Evolutionary conservation across 1,140 invertebrate species (phyloP), one percentile per base, ranked within the genome.

Genomic region (Aphelinus atriplicis): DNA sequence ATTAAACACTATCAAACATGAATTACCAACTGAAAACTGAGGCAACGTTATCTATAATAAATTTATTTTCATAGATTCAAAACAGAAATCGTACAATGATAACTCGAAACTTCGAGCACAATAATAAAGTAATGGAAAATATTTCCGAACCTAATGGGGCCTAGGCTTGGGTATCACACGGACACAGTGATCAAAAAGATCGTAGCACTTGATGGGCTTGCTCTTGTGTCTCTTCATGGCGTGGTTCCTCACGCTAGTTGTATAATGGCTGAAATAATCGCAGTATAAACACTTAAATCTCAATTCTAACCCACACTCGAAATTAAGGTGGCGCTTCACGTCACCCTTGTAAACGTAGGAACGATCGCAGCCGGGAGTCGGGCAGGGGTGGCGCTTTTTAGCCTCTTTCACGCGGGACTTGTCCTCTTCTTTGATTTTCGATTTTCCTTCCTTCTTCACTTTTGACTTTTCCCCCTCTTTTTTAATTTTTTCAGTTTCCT

Each of bases 251-350:
- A 66, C 26, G 26, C 51, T 66, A 7, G 5, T 9, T 6, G 42
- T 3, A 26, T 66, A 66, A 7, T 42, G 47, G 6, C 48, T 3
- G 26, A 26, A 4, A 5, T 53, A 66, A 53, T 7, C 2, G 6
- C 64, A 66, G 5, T 26, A 55, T 10, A 10, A 47, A 4, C 86
- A 82, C 50, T 76, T 76, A 53, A 83, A 84, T 7, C 81, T 80
- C 4, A 86, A 85, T 7, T 84, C 79, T 7, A 81, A 78, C 3
- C 87, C 85, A 62, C 89, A 89, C 56, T 88, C 87, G 73, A 85
- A 85, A n/a, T 82, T 82, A 72, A 85, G 70, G 64, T 89, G 84
- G 43, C 79, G 77, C 6, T 71, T 81, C 2, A 87, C 70, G 58
- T 80, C 84, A 70, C 84, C 82, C 26, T 81, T 83, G 50, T 85